These are phyloP conservation scores for Melangyna quadrimaculata DNA, from an alignment of 2,888 invertebrate genomes.

Conservation along the genomic window DNA sequence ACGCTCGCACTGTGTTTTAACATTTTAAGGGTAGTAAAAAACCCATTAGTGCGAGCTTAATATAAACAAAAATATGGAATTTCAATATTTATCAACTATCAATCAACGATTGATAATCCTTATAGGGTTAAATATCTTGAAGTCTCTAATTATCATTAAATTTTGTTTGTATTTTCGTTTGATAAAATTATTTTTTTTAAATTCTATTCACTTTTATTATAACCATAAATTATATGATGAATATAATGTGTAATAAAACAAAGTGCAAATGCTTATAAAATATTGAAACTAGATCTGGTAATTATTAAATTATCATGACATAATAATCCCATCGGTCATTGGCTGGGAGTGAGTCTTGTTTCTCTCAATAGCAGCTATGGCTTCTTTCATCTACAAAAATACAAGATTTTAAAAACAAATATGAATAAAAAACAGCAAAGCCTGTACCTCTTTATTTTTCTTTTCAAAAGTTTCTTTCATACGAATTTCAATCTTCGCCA, in stretches of 20 bases:
- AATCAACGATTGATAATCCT: too few species aligned
- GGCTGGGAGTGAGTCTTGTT: slow-evolving; percentile 39
- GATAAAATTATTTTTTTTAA: not conserved
- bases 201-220: slow-evolving; percentile 49
- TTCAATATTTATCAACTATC: too few species aligned
- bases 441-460: slow-evolving; percentile 74
- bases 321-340: slow-evolving; percentile 18
- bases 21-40: too few species aligned
- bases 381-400: slow-evolving; percentile 66
- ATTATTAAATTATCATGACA: not conserved
- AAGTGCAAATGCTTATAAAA: slow-evolving; percentile 33
- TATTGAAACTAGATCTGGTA: slow-evolving; percentile 15
- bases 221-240: slow-evolving; percentile 30
- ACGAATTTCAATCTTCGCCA: slow-evolving; percentile 76
- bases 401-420: not conserved
- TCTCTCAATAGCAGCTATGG: slow-evolving; percentile 52
- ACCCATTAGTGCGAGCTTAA: too few species aligned
- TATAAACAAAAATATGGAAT: too few species aligned
- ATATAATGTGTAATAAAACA: slow-evolving; percentile 53
- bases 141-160: too few species aligned
- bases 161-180: too few species aligned
- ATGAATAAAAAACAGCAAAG: not conserved
- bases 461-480: slow-evolving; percentile 76
- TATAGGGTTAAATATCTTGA: too few species aligned
- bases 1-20: too few species aligned